Percentiles rank a stretch among this genome's conserved stretches.
These are phyloP conservation scores for Polietes domitor DNA, from an alignment of 2,888 invertebrate species.

Conservation along the genomic window DNA sequence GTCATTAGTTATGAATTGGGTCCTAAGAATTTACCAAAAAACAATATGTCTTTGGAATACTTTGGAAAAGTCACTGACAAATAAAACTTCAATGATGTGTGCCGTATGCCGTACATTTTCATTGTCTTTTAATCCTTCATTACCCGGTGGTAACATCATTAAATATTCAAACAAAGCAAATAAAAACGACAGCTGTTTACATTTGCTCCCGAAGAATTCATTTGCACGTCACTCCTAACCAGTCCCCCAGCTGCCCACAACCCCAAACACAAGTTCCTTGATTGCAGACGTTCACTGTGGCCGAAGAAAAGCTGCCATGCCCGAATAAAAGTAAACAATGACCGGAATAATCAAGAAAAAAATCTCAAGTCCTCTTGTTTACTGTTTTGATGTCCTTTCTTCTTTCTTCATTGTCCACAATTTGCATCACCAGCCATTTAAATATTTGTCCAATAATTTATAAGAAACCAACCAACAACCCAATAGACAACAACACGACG, in stretches of 20 bases:
- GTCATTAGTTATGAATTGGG: too few relatives aligned
- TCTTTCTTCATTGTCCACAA: neutral
- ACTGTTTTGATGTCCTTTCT: neutral
- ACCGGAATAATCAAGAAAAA: constrained; percentile 4
- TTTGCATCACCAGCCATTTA: constrained; percentile 22
- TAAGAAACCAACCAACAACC: neutral
- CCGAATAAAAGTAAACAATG: constrained; percentile 1
- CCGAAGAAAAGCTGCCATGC: neutral
- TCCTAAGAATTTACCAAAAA: too few relatives aligned
- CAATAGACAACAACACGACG: neutral
- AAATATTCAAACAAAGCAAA: constrained; percentile 7
- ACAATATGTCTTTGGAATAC: too few relatives aligned
- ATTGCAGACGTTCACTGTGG: neutral
- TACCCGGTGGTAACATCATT: neutral
- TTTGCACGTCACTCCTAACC: neutral
- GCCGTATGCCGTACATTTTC: neutral
- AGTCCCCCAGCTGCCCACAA: too few relatives aligned
- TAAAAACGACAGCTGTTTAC: neutral
- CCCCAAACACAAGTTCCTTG: neutral
- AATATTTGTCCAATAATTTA: constrained; percentile 32
- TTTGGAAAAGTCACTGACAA: too few relatives aligned
- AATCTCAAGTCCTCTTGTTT: constrained; percentile 2
- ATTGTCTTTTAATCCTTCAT: neutral
- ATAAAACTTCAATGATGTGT: neutral
- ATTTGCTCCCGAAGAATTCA: neutral